Evolutionary conservation across 2,113 vertebrate species (phyloP), one percentile per base, ranked within the genome.

Genomic region (Menidia beryllina): DNA sequence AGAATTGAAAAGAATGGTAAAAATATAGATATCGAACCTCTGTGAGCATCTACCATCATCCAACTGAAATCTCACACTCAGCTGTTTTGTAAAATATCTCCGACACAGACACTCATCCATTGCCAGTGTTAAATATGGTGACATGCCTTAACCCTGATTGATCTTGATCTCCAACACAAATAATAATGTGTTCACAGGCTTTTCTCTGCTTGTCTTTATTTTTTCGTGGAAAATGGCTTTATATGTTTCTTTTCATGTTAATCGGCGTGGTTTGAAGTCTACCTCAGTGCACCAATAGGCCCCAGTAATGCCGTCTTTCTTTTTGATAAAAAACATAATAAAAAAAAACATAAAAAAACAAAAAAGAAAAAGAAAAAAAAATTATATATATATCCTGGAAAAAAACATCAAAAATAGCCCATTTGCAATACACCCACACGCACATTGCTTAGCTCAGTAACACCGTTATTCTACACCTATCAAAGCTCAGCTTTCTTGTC

Each of bases 131-230:
- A 75, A 87, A 89, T 79, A 84, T 75, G 82, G 75, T 77, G 78
- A 86, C 82, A 86, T 62, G 81, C 84, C 85, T 86, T 90, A 91
- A 91, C 87, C 87, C 89, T 90, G 89, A 92, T 91, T 93, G 91
- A 92, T 93, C 90, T 89, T 83, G 82, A 93, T 93, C 85, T 90
- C 77, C 69, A 71, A 88, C 85, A 90, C 74, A 90, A 94, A 93
- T 93, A 91, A 91, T 91, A 92, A 93, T 92, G 90, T 91, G 92
- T 93, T 94, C 93, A 94, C 85, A 84, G 91, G 82, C 84, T 85
- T 90, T 91, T 88, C 82, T 77, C 75, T 81, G 84, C 80, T 69
- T 79, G 80, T 50, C 79, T 83, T 70, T 81, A 83, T 66, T 63
- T 82, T 60, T 83, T 66, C 55, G 83, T 86, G 81, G 86, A 90